Evolutionary conservation across 2,797 vertebrate genomes (phyloP).

Genomic region (Anolis apletophallus): DNA sequence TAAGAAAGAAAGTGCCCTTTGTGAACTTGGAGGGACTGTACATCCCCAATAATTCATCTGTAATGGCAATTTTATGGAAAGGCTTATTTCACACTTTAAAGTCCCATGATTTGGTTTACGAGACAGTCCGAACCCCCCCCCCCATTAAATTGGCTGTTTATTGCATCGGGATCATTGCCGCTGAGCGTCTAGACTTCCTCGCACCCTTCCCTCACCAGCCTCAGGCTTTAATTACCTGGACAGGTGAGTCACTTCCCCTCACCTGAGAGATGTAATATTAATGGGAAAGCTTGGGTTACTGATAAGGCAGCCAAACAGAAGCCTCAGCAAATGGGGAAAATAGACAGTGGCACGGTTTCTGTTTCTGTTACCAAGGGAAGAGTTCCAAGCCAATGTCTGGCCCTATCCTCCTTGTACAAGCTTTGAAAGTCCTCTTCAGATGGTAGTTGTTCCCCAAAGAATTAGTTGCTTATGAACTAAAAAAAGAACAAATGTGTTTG

Average conservation of each 20-base stretch:
- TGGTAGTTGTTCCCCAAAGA: not conserved
- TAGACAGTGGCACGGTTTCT: not conserved
- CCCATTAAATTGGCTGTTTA: not conserved
- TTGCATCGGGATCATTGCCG: not conserved
- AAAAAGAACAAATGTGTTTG: not conserved
- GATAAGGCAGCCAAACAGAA: conserved; percentile 35
- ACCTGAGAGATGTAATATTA: conserved; percentile 65
- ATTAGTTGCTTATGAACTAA: not conserved
- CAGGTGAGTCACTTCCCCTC: conserved; percentile 62
- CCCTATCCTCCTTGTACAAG: not conserved
- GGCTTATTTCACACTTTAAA: accelerated
- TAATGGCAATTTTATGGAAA: not conserved
- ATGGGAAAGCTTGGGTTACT: conserved; percentile 64
- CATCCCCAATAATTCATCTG: not conserved
- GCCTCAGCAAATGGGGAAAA: not conserved
- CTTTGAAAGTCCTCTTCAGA: not conserved
- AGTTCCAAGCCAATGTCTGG: not conserved
- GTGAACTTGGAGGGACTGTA: not conserved
- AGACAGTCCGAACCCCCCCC: conserved; percentile 1
- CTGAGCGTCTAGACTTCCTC: conserved; percentile 9
- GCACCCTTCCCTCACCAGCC: not conserved
- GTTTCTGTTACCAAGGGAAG: not conserved
- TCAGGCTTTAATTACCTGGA: conserved; percentile 66
- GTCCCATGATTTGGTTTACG: not conserved
- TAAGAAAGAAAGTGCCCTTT: accelerated